Conservation (phyloP, 2,888 invertebrate species). For the Endomychus coccineus region DNA sequence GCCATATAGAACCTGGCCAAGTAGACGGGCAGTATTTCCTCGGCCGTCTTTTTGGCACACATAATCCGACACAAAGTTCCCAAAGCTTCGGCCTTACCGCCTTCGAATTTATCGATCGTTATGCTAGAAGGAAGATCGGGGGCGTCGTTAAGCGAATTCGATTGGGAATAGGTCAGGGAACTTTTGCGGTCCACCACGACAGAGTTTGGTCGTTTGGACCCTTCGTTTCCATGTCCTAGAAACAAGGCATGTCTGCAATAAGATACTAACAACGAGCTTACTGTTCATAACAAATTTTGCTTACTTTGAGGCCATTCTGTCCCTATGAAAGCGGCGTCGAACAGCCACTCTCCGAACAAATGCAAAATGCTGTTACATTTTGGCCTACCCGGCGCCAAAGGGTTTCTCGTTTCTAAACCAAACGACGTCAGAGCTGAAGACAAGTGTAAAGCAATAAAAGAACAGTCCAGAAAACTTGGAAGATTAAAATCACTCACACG, state of each 20-base stretch:
- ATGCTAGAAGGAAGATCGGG: conserved; percentile 61
- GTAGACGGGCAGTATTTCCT: conserved; percentile 87
- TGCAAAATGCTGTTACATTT: conserved; percentile 94
- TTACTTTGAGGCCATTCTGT: conserved; percentile 54
- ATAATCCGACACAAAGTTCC: conserved; percentile 93
- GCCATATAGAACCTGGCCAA: conserved; percentile 90
- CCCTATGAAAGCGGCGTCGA: conserved; percentile 90
- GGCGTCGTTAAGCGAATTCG: conserved; percentile 58
- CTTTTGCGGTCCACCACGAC: conserved; percentile 56
- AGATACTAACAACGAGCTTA: background rate
- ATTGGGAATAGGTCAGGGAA: conserved; percentile 52
- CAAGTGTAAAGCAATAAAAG: conserved; percentile 2
- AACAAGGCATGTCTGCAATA: conserved; percentile 5
- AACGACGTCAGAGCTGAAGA: conserved; percentile 53
- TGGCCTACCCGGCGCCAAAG: conserved; percentile 70
- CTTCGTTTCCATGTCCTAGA: conserved; percentile 44
- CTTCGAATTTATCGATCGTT: conserved; percentile 71
- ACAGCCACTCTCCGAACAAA: conserved; percentile 93
- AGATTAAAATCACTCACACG: conserved; percentile 47
- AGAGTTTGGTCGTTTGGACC: conserved; percentile 57
- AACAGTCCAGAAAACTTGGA: background rate
- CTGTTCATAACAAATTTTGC: conserved; percentile 15
- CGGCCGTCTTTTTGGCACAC: conserved; percentile 91
- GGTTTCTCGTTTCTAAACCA: conserved; percentile 43
- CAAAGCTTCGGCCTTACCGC: conserved; percentile 88